These are phyloP conservation scores for Trachelus stipa DNA, from an alignment of 2,888 invertebrate genomes.

Conservation along the genomic window DNA sequence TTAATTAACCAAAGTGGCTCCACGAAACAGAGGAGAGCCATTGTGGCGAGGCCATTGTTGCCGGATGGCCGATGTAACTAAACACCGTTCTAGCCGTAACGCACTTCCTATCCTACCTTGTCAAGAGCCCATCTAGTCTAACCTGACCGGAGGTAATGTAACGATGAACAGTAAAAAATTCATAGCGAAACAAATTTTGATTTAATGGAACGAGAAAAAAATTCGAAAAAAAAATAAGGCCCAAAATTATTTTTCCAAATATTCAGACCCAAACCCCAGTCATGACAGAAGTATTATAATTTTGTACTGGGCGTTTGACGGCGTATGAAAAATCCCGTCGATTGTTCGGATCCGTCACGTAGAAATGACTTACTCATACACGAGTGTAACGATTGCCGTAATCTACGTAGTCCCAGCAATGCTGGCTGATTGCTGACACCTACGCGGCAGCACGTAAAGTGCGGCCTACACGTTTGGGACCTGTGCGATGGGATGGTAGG, in stretches of 20 bases:
- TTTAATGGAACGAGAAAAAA: background rate
- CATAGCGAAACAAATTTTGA: background rate
- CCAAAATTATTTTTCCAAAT: background rate
- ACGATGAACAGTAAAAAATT: background rate
- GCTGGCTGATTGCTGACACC: slow-evolving; percentile 19
- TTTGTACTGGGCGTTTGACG: background rate
- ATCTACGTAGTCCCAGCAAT: slow-evolving; percentile 8
- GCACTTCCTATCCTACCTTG: background rate
- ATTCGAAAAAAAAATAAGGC: too few relatives aligned
- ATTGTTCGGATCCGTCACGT: slow-evolving; percentile 8
- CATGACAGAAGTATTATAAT: too few relatives aligned
- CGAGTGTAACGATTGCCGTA: slow-evolving; percentile 19
- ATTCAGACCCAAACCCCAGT: background rate
- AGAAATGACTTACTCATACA: slow-evolving; percentile 21
- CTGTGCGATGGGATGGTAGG: background rate
- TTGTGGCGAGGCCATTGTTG: slow-evolving; percentile 23
- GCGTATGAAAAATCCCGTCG: background rate
- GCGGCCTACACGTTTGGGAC: slow-evolving; percentile 17
- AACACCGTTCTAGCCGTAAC: slow-evolving; percentile 17
- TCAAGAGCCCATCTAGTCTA: background rate
- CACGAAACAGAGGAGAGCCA: slow-evolving; percentile 20
- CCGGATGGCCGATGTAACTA: slow-evolving; percentile 17
- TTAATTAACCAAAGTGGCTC: slow-evolving; percentile 24
- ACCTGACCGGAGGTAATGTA: background rate
- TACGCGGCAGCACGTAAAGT: slow-evolving; percentile 17